phyloP scores from a whole-genome alignment of 1,140 invertebrate species.

The Penaeus chinensis region DNA sequence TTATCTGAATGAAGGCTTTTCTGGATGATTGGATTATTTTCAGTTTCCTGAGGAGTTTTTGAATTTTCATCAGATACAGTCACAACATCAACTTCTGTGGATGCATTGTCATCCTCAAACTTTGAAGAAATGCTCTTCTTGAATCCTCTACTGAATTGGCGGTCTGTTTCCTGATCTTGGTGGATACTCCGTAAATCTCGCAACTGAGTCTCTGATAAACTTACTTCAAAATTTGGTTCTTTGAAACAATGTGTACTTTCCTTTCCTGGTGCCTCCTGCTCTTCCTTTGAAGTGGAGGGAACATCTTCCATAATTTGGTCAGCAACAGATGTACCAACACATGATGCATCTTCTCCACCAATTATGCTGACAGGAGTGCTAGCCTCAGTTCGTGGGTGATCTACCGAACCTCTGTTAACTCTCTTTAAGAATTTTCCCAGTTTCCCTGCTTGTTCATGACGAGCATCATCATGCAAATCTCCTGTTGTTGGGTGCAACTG shows the following conservation, averaged over 20 bases:
- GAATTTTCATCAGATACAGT: too few relatives aligned
- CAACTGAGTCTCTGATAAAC: conserved; percentile 44
- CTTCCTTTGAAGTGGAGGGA: neutral
- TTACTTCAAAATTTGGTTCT: conserved; percentile 38
- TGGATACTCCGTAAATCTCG: conserved; percentile 42
- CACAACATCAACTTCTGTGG: conserved; percentile 29
- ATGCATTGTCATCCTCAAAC: conserved; percentile 42
- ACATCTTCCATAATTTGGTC: conserved; percentile 17
- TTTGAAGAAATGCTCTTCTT: conserved; percentile 46
- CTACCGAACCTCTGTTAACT: conserved; percentile 51
- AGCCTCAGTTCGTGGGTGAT: conserved; percentile 50
- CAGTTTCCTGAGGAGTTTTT: too few relatives aligned
- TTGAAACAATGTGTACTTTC: conserved; percentile 8
- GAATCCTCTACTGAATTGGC: conserved; percentile 47
- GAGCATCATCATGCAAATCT: conserved; percentile 27
- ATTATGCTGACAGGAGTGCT: conserved; percentile 41
- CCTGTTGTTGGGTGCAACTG: neutral
- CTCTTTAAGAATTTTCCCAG: conserved; percentile 58
- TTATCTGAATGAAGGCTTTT: conserved; percentile 32
- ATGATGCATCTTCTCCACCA: conserved; percentile 5
- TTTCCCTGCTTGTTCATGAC: conserved; percentile 56
- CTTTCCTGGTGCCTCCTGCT: neutral
- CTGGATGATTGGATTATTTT: too few relatives aligned
- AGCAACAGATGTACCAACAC: too few relatives aligned
- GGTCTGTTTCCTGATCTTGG: conserved; percentile 27